These are phyloP conservation scores for Drosophila lowei DNA, from an alignment of 1,140 invertebrate genomes.

Conservation along the genomic window DNA sequence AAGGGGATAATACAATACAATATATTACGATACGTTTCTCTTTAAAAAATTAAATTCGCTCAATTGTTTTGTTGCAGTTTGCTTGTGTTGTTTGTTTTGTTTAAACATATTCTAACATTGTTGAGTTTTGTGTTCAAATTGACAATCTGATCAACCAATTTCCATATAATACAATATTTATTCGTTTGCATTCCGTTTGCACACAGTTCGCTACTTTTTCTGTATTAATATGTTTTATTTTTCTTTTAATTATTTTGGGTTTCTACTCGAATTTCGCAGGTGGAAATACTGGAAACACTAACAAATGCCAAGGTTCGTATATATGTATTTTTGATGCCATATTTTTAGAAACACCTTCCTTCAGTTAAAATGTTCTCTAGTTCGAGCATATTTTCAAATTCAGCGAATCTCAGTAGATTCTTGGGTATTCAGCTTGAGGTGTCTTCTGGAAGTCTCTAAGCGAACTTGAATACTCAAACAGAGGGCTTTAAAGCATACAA, in stretches of 20 bases:
- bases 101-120: no score
- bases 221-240: conserved; percentile 7
- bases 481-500: conserved; percentile 7
- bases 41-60: conserved; percentile 76
- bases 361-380: neutral
- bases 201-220: conserved; percentile 4
- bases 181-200: conserved; percentile 25
- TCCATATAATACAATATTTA: conserved; percentile 34
- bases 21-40: conserved; percentile 28
- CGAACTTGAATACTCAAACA: neutral
- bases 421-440: conserved; percentile 24
- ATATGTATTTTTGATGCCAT: neutral
- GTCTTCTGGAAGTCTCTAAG: neutral
- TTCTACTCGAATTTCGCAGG: conserved; percentile 1
- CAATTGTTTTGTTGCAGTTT: conserved; percentile 48
- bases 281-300: conserved; percentile 21
- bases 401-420: neutral
- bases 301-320: conserved; percentile 23
- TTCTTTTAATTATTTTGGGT: neutral
- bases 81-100: conserved; percentile 10
- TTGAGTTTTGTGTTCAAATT: conserved; percentile 45
- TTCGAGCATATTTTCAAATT: neutral
- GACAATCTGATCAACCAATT: conserved; percentile 36
- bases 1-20: conserved; percentile 29
- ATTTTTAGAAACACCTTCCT: conserved; percentile 21